These are phyloP conservation scores for Gallirallus australis DNA, from an alignment of 2,797 vertebrate species.

Conservation along the genomic window DNA sequence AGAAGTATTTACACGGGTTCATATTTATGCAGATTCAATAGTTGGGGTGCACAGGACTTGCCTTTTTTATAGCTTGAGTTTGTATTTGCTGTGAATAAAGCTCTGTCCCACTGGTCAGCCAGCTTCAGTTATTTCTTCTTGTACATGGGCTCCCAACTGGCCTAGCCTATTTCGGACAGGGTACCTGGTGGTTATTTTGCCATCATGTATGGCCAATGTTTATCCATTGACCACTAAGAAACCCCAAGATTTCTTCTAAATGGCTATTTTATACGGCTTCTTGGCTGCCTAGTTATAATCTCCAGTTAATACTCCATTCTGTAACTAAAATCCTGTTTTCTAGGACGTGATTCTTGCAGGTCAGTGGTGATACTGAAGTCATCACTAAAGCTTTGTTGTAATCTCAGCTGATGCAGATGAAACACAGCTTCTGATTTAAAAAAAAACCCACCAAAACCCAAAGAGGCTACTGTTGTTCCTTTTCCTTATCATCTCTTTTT, in stretches of 20 bases:
- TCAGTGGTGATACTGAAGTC: neutral
- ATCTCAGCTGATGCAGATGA: neutral
- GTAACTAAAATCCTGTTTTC: neutral
- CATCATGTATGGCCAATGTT: neutral
- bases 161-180: neutral
- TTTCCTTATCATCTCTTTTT: neutral
- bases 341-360: neutral
- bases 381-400: neutral
- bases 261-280: neutral
- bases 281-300: neutral
- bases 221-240: neutral
- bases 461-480: neutral
- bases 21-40: neutral
- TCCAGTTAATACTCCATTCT: neutral
- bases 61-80: neutral
- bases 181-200: neutral
- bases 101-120: neutral
- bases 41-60: accelerated
- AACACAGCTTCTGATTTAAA: neutral
- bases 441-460: neutral
- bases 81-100: neutral
- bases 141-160: neutral
- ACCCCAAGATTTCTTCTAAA: neutral
- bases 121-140: neutral
- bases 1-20: neutral